These are phyloP conservation scores for Drosophila fulvimacula DNA, from an alignment of 2,888 invertebrate genomes.

Conservation along the genomic window DNA sequence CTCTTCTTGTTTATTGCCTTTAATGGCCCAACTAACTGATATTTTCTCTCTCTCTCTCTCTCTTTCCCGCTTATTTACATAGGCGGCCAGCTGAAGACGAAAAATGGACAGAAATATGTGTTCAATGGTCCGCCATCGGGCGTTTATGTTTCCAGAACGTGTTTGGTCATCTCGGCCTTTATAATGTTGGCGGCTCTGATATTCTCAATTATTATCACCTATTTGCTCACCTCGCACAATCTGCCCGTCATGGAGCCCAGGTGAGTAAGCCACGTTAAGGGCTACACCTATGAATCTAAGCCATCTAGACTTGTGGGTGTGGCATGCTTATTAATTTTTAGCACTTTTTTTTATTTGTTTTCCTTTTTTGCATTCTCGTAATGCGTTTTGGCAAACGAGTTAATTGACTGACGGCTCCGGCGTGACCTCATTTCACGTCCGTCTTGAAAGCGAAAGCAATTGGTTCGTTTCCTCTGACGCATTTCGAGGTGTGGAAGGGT, in stretches of 20 bases:
- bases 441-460: slow-evolving; percentile 63
- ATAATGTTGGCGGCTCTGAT: slow-evolving; percentile 81
- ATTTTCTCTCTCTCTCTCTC: neutral
- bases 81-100: slow-evolving; percentile 85
- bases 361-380: slow-evolving; percentile 45
- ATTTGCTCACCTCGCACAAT: slow-evolving; percentile 79
- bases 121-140: slow-evolving; percentile 84
- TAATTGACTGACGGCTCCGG: slow-evolving; percentile 58
- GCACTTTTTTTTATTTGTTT: neutral
- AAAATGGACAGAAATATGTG: slow-evolving; percentile 85
- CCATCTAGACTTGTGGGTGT: slow-evolving; percentile 38
- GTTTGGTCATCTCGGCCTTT: slow-evolving; percentile 76
- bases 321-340: slow-evolving; percentile 43
- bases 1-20: slow-evolving; percentile 4
- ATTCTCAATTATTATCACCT: slow-evolving; percentile 81
- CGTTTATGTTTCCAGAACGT: slow-evolving; percentile 82
- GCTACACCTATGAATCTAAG: slow-evolving; percentile 30
- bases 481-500: slow-evolving; percentile 72
- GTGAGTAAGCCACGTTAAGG: slow-evolving; percentile 69
- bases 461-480: slow-evolving; percentile 46
- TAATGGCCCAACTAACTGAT: slow-evolving; percentile 13
- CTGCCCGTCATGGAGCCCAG: slow-evolving; percentile 49
- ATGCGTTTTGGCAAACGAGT: slow-evolving; percentile 55
- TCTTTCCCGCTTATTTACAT: slow-evolving; percentile 30
- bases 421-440: slow-evolving; percentile 66